Evolutionary conservation across 2,888 invertebrate genomes (phyloP).

Genomic region (Athalia rosae): DNA sequence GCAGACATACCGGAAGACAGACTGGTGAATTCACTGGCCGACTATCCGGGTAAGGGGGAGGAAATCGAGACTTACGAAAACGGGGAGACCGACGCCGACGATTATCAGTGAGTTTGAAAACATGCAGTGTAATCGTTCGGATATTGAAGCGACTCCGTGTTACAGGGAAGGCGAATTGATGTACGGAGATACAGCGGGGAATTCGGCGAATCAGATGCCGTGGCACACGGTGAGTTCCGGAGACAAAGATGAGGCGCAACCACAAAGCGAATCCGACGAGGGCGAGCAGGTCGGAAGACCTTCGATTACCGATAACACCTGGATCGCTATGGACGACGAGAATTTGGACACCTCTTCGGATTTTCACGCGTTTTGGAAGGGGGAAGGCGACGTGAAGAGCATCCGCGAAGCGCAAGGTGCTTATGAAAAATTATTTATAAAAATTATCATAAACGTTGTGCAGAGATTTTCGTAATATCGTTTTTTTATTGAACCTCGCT

Average conservation of each 20-base stretch:
- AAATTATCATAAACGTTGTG: too few species aligned
- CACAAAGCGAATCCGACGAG: constrained; percentile 68
- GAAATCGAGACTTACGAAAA: constrained; percentile 74
- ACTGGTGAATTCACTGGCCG: constrained; percentile 74
- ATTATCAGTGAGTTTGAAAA: constrained; percentile 39
- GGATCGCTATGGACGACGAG: constrained; percentile 31
- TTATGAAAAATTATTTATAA: constrained; percentile 25
- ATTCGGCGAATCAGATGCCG: constrained; percentile 47
- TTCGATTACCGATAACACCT: constrained; percentile 19
- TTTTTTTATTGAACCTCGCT: too few species aligned
- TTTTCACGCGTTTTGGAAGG: constrained; percentile 78
- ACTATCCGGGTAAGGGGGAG: constrained; percentile 73
- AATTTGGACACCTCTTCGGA: constrained; percentile 59
- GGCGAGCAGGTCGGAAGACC: constrained; percentile 51
- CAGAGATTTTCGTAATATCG: too few species aligned
- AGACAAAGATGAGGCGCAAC: constrained; percentile 67
- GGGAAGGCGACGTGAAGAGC: constrained; percentile 76
- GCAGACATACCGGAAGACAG: constrained; percentile 75
- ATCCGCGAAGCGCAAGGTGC: constrained; percentile 78
- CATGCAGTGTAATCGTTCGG: neutral
- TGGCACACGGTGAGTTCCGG: constrained; percentile 58
- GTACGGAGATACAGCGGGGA: constrained; percentile 39
- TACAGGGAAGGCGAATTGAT: constrained; percentile 37
- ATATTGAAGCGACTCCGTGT: neutral
- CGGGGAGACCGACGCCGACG: constrained; percentile 71